phyloP scores from a whole-genome alignment of 2,888 invertebrate species.

The Drosophila merina region DNA sequence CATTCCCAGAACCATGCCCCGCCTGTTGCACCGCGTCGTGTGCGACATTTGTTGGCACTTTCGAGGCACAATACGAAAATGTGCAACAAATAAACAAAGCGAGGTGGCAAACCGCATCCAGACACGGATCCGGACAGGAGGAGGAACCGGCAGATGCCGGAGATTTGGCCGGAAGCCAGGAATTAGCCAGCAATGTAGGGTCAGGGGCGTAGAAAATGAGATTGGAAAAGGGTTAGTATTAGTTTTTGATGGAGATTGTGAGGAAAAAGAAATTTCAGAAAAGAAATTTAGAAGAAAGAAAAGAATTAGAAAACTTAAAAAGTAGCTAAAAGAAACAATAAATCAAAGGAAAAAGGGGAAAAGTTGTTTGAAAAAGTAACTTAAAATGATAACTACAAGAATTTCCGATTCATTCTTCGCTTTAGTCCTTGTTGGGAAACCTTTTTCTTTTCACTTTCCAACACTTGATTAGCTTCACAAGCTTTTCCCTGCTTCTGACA shows the following conservation, averaged over 20 bases:
- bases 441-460: constrained; percentile 3
- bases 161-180: constrained; percentile 57
- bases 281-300: no score
- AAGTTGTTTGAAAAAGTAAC: background rate
- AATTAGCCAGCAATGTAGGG: constrained; percentile 58
- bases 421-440: constrained; percentile 3
- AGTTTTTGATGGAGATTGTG: no score
- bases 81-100: constrained; percentile 70
- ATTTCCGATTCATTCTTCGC: constrained; percentile 13
- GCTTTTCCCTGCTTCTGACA: no score
- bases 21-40: constrained; percentile 48
- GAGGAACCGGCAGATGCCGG: constrained; percentile 13
- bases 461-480: constrained; percentile 28
- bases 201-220: background rate
- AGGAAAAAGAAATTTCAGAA: no score
- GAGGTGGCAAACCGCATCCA: constrained; percentile 6
- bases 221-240: background rate
- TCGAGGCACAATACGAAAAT: constrained; percentile 43
- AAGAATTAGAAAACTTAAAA: constrained; percentile 1
- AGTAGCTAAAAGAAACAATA: constrained; percentile 39
- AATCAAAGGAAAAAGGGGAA: constrained; percentile 42
- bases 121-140: constrained; percentile 20
- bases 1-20: background rate
- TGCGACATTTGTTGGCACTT: constrained; percentile 59
- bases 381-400: constrained; percentile 13